A percentile compares a stretch with the other conserved stretches of the same genome.
These are phyloP conservation scores for Eulemur mongoz DNA, from an alignment of 2,797 vertebrate genomes.

Conservation along the genomic window DNA sequence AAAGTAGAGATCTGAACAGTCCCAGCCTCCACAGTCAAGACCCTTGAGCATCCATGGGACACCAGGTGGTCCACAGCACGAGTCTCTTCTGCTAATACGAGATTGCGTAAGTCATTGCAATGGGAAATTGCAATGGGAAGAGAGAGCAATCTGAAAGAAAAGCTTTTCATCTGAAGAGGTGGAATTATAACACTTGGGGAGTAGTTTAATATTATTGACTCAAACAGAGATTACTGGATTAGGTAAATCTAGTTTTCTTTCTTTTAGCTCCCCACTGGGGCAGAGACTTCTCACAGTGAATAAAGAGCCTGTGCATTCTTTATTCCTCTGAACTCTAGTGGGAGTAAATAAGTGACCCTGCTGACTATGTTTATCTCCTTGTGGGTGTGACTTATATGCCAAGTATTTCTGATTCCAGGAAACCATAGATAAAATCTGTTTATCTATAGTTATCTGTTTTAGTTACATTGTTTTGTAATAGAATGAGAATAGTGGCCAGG, in stretches of 20 bases:
- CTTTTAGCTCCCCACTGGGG: neutral
- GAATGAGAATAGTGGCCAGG: neutral
- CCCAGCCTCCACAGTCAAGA: neutral
- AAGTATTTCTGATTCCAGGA: neutral
- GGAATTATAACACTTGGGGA: neutral
- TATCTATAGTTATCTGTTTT: neutral
- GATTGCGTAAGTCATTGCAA: neutral
- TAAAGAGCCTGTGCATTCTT: neutral
- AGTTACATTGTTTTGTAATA: neutral
- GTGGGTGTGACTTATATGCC: neutral
- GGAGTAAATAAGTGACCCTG: neutral
- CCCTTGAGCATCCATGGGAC: no score
- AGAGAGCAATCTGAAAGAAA: neutral
- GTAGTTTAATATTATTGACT: neutral
- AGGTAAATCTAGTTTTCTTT: neutral
- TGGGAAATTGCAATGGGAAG: neutral
- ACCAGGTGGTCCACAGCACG: accelerated
- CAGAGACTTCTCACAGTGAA: neutral
- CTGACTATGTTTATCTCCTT: neutral
- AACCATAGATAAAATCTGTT: neutral
- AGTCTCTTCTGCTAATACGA: neutral
- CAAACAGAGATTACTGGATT: neutral
- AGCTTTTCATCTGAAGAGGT: neutral
- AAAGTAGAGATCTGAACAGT: neutral
- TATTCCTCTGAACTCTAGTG: neutral